Evolutionary conservation across 23 tunicate genomes (phyloP), one percentile per base, ranked within the genome.

Genomic region (Clavelina lepadiformis): DNA sequence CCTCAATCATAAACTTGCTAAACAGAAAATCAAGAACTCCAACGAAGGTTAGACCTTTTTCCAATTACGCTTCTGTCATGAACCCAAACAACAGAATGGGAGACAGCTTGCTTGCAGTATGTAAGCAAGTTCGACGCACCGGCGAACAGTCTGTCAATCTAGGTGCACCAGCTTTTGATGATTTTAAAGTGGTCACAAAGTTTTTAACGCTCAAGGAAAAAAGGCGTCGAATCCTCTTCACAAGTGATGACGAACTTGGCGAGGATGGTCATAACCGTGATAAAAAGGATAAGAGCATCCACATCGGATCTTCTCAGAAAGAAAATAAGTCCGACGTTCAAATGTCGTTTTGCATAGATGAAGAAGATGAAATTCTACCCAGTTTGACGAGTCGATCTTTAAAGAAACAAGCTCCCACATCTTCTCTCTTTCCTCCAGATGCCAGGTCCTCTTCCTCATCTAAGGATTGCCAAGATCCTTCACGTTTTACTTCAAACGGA

Each of bases 81-180:
- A 2, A 19, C 2, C 3, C 29, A 2, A 6, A 1, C 15, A 23
- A 38, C 28, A 64, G 28, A 47, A 31, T 20, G 51, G 51, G 26
- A 53, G 50, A 19, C 27, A 33, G 27, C 31, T 45, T 81, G 46
- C 27, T 30, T 1, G 32, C 15, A n/a, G 67, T 71, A 18, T 65
- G 79, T 28, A 25, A 44, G 34, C 29, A 72, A 5, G 22, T 53
- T 36, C 52, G 71, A 33, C 36, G 68, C 35, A 65, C 35, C 23
- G 85, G 85, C 4, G 35, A 46, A 20, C 55, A 51, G 15, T 86
- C 95, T 5, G 95, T 86, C 1, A 86, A 77, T 51, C 52, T 33
- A n/a, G 76, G 71, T 18, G 85, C 95, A 3, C 64, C 80, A 24
- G 95, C 95, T 6, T 71, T 69, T 35, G 21, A 33, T 30, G 2